phyloP scores from a whole-genome alignment of 1,140 invertebrate species.

The Lamellibrachia luymesi region DNA sequence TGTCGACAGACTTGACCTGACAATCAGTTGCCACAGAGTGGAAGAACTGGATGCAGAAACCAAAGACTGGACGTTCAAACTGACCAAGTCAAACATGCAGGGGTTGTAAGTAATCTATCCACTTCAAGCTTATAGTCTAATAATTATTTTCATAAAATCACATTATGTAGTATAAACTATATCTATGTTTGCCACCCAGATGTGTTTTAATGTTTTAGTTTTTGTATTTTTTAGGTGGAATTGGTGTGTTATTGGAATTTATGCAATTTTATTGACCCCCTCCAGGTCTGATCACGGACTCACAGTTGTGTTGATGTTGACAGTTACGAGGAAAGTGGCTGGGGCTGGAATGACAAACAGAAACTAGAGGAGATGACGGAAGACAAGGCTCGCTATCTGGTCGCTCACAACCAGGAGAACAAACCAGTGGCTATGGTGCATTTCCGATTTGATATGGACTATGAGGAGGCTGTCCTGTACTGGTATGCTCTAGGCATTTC shows the following conservation, averaged over 20 bases:
- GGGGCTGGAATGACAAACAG: slow-evolving; percentile 68
- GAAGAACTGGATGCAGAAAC: slow-evolving; percentile 54
- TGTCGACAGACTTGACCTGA: slow-evolving; percentile 45
- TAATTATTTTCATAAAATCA: not conserved
- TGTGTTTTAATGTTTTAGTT: not conserved
- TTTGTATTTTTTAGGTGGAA: not conserved
- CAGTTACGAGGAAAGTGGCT: slow-evolving; percentile 70
- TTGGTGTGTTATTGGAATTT: too few relatives aligned
- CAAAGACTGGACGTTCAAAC: slow-evolving; percentile 65
- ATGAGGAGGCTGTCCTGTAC: slow-evolving; percentile 74
- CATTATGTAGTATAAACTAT: too few relatives aligned
- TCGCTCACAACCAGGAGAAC: slow-evolving; percentile 59
- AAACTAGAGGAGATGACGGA: slow-evolving; percentile 69
- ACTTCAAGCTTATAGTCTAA: not conserved
- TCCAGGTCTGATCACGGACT: too few relatives aligned
- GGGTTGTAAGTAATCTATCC: slow-evolving; percentile 58
- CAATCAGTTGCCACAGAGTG: slow-evolving; percentile 57
- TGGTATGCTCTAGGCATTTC: slow-evolving; percentile 61
- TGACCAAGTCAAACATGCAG: slow-evolving; percentile 69
- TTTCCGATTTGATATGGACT: slow-evolving; percentile 81
- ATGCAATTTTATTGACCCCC: too few relatives aligned
- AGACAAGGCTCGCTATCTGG: slow-evolving; percentile 65
- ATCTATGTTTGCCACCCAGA: not conserved
- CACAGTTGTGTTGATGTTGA: slow-evolving; percentile 30
- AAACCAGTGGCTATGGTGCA: slow-evolving; percentile 70